phyloP scores from a whole-genome alignment of 2,888 invertebrate species.

The Dyspetes luteomarginatus region DNA sequence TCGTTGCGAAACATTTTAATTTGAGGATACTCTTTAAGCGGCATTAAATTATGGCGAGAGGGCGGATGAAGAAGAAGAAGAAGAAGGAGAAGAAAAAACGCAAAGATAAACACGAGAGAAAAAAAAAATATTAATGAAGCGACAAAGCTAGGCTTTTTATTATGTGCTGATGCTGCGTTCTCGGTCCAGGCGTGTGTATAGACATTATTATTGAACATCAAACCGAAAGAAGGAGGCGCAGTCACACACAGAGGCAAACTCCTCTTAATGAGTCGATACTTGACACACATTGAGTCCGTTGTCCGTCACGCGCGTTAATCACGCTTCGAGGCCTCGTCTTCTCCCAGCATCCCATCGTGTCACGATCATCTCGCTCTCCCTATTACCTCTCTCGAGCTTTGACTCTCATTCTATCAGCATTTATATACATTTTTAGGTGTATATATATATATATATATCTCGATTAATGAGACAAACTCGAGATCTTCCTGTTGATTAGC shows the following conservation, averaged over 20 bases:
- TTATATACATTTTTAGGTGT: too few species aligned
- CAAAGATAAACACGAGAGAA: slow-evolving; percentile 48
- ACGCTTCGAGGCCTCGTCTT: slow-evolving; percentile 56
- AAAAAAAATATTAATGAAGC: slow-evolving; percentile 62
- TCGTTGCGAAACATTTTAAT: slow-evolving; percentile 24
- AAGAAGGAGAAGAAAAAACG: slow-evolving; percentile 66
- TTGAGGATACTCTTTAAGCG: slow-evolving; percentile 2
- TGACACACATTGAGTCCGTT: slow-evolving; percentile 66
- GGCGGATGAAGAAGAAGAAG: too few species aligned
- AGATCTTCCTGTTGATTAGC: neutral
- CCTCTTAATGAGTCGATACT: slow-evolving; percentile 65
- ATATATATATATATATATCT: too few species aligned
- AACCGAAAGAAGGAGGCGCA: slow-evolving; percentile 38
- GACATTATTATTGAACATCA: slow-evolving; percentile 32
- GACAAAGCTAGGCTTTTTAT: slow-evolving; percentile 13
- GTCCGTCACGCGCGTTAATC: slow-evolving; percentile 64
- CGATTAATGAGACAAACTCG: neutral
- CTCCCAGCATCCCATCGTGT: slow-evolving; percentile 29
- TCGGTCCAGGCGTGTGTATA: neutral
- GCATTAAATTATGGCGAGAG: slow-evolving; percentile 28
- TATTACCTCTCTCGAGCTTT: neutral
- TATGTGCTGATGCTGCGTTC: neutral
- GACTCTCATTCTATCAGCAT: slow-evolving; percentile 22
- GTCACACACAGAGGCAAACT: slow-evolving; percentile 35
- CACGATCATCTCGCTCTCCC: slow-evolving; percentile 18